Evolutionary conservation across 2,113 vertebrate genomes (phyloP).

Genomic region (Octodon degus): DNA sequence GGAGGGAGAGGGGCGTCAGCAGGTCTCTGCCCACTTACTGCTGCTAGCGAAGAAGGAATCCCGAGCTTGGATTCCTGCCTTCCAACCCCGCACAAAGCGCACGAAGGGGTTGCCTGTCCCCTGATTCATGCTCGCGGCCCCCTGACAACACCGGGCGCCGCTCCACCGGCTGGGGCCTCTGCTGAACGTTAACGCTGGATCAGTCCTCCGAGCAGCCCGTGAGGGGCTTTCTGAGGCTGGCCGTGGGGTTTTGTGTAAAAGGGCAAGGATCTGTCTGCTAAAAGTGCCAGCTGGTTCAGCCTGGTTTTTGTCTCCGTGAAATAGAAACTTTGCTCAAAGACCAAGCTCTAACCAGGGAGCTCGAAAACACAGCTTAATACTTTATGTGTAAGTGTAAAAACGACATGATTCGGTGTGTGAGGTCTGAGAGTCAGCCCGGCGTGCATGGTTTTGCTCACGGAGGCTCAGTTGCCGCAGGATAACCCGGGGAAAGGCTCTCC

Average conservation of each 20-base stretch:
- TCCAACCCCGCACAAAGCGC: not conserved
- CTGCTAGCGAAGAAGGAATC: not conserved
- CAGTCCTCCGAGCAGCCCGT: fast-evolving
- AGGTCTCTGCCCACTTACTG: not conserved
- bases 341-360: not conserved
- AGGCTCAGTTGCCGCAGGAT: not conserved
- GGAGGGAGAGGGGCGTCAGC: not conserved
- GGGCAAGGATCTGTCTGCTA: too few species aligned
- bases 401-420: not conserved
- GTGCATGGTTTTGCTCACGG: not conserved
- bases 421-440: not conserved
- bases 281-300: not conserved
- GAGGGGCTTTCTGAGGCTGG: not conserved
- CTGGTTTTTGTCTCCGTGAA: not conserved
- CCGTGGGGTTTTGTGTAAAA: not conserved
- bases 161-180: not conserved
- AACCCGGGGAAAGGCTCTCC: not conserved
- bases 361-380: not conserved
- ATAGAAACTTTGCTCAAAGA: not conserved
- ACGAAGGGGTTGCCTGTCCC: fast-evolving
- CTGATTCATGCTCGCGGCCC: not conserved
- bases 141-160: too few species aligned
- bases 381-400: not conserved
- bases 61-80: not conserved
- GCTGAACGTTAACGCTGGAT: too few species aligned